Percentiles rank a stretch among this genome's conserved stretches.
These are phyloP conservation scores for Marasmarcha lunaedactyla DNA, from an alignment of 2,888 invertebrate genomes.

Conservation along the genomic window DNA sequence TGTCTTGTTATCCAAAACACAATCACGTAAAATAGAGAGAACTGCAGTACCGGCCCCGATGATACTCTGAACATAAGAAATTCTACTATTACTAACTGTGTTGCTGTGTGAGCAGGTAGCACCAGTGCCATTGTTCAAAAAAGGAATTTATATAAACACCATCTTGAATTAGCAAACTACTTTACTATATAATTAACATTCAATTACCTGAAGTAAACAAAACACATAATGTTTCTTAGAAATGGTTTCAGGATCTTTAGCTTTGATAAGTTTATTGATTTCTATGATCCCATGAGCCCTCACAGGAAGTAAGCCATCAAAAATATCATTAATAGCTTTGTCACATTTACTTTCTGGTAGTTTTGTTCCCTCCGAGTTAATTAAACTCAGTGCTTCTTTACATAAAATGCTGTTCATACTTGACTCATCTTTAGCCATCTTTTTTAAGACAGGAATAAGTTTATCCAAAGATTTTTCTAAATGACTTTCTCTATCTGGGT, in stretches of 20 bases:
- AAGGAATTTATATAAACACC: too few species aligned
- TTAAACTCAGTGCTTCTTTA: constrained; percentile 39
- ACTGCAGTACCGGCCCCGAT: too few species aligned
- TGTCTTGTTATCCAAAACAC: too few species aligned
- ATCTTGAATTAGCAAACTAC: too few species aligned
- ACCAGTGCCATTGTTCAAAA: too few species aligned
- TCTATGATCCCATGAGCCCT: constrained; percentile 84
- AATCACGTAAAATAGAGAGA: too few species aligned
- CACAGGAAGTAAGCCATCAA: constrained; percentile 80
- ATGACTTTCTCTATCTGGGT: constrained; percentile 23
- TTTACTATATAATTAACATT: too few species aligned
- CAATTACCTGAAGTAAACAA: constrained; percentile 76
- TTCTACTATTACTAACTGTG: too few species aligned
- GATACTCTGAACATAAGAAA: too few species aligned
- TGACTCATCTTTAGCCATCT: constrained; percentile 25
- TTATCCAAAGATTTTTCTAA: constrained; percentile 27
- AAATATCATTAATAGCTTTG: constrained; percentile 75
- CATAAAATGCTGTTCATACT: constrained; percentile 36
- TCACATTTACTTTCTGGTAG: constrained; percentile 54
- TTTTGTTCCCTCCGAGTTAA: constrained; percentile 24
- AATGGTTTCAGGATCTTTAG: constrained; percentile 72
- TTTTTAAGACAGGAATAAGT: constrained; percentile 35
- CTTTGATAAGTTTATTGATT: constrained; percentile 78
- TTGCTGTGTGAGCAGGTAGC: too few species aligned
- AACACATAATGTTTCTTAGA: constrained; percentile 75